Conservation (phyloP, 1,140 invertebrate genomes). For the Euglossa dilemma region DNA sequence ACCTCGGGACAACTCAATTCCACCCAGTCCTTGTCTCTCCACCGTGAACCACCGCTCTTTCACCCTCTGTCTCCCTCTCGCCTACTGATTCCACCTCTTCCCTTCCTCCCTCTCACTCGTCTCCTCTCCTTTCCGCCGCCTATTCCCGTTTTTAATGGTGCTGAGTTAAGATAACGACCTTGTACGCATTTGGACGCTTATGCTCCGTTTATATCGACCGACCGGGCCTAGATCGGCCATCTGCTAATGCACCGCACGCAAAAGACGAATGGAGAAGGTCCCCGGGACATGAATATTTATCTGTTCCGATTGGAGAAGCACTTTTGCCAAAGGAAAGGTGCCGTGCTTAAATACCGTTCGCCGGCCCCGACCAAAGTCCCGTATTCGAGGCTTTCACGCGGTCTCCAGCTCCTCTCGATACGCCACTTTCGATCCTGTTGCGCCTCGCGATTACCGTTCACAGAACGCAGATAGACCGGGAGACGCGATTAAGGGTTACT, state of each 20-base stretch:
- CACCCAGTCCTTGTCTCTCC: constrained; percentile 26
- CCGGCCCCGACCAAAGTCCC: constrained; percentile 33
- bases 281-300: constrained; percentile 70
- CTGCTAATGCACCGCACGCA: constrained; percentile 70
- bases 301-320: constrained; percentile 56
- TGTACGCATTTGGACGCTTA: constrained; percentile 70
- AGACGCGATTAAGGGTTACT: background rate
- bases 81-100: background rate
- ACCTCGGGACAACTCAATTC: constrained; percentile 73
- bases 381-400: constrained; percentile 42
- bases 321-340: constrained; percentile 63
- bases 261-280: constrained; percentile 58
- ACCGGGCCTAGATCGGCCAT: constrained; percentile 68
- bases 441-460: background rate
- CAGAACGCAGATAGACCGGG: background rate
- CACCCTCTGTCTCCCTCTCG: background rate
- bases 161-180: constrained; percentile 74
- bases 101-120: constrained; percentile 19
- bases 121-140: constrained; percentile 20
- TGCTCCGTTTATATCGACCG: constrained; percentile 63
- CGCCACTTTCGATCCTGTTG: constrained; percentile 2
- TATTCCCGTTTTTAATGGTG: constrained; percentile 66
- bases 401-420: constrained; percentile 2
- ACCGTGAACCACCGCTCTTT: constrained; percentile 7
- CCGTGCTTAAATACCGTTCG: constrained; percentile 56